Base-by-base conservation (phyloP, 2,888 invertebrate species). In the Poecilobothrus nobilitatus region DNA sequence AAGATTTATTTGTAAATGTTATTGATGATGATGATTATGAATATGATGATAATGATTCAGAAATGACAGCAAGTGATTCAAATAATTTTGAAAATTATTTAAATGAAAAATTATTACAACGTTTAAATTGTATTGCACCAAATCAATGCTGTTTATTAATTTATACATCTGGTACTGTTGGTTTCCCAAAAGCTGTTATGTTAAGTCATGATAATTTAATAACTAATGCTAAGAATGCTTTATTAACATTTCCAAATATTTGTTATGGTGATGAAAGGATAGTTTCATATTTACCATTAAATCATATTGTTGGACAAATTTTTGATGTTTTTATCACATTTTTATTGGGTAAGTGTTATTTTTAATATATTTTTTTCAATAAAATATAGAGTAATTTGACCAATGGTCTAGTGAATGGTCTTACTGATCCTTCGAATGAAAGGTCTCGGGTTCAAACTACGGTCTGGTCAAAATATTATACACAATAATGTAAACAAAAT, bases 181-280 rank as follows among this genome's bases (percentile, higher is more conserved):
- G 94, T 18, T 86, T 89, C 73, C 94, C 95, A 10, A 96, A 96
- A 80, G 95, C 91, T 3, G 95, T 93, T 27, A 96, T 96, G 96
- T 78, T 96, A 71, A 90, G 89, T 67, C 96, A 96, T 78, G 96
- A 96, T 82, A 94, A 91, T 79, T 79, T 95, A 20, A 85, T 89
- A 1, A 89, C 87, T 83, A 86, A 89, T 75, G 85, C 89, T 0
- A 80, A 82, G 71, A 75, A 83, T 0, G 82, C 89, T 44, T 76
- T 81, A 1, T 82, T 84, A 61, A 78, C 84, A n/a, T 78, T 87
- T 37, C 71, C 77, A 8, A 82, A 86, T 65, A 73, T 89, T 15
- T 78, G 80, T 67, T 81, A 83, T 0, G 85, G 84, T 0, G 77
- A 83, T 0, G 91, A 92, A 75, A 79, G 84, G 1, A 73, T 89